These are phyloP conservation scores for Neria commutata DNA, from an alignment of 2,888 invertebrate genomes.

Conservation along the genomic window DNA sequence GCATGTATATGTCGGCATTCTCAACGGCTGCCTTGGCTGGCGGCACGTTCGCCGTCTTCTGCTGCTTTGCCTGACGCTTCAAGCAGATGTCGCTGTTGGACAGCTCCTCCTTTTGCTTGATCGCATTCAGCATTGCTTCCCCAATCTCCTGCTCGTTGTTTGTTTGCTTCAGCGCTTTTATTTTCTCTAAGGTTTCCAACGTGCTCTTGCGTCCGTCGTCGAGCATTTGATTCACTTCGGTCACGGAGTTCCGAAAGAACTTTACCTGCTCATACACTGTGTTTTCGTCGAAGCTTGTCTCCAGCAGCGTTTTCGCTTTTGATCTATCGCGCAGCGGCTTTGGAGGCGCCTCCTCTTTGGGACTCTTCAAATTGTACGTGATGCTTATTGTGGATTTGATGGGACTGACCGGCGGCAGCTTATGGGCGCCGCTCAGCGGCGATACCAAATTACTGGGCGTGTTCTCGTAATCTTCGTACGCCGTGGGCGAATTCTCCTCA, in stretches of 20 bases:
- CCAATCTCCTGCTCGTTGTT: slow-evolving; percentile 25
- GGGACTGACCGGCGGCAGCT: slow-evolving; percentile 62
- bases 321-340: slow-evolving; percentile 57
- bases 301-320: slow-evolving; percentile 61
- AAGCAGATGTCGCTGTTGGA: too few species aligned
- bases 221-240: slow-evolving; percentile 73
- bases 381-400: slow-evolving; percentile 76
- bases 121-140: slow-evolving; percentile 31
- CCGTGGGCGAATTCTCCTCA: slow-evolving; percentile 59
- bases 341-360: slow-evolving; percentile 65
- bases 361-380: slow-evolving; percentile 69
- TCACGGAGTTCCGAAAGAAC: slow-evolving; percentile 74
- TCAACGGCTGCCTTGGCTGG: slow-evolving; percentile 24
- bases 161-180: slow-evolving; percentile 40
- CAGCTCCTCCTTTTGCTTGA: background rate
- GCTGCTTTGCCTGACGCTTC: slow-evolving; percentile 15
- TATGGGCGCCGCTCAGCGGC: slow-evolving; percentile 36
- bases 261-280: slow-evolving; percentile 78
- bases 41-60: slow-evolving; percentile 33
- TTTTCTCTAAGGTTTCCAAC: slow-evolving; percentile 35
- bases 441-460: slow-evolving; percentile 54
- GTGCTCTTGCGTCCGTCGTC: slow-evolving; percentile 46
- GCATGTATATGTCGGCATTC: slow-evolving; percentile 36
- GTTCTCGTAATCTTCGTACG: slow-evolving; percentile 57
- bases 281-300: slow-evolving; percentile 66